Evolutionary conservation across 1,140 invertebrate species (phyloP), one percentile per base, ranked within the genome.

Genomic region (Neomicropteryx cornuta): DNA sequence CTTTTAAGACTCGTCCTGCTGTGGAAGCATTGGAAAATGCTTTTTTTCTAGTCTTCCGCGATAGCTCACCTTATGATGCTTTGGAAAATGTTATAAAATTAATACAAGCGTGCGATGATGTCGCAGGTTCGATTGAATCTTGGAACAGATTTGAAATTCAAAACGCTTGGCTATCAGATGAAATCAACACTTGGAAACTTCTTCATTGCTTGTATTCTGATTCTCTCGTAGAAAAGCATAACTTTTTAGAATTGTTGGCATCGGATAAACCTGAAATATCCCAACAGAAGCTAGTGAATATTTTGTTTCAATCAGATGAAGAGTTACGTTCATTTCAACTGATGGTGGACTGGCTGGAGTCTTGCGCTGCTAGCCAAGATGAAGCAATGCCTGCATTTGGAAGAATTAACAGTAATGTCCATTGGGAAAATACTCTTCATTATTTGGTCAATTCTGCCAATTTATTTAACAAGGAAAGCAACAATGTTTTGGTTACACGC

Each of bases 281-380:
- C 4, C 53, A 65, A 43, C 57, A 64, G 44, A 54, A 39, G 19
- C 51, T 66, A 39, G 61, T 69, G 1, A 44, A 46, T 21, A 53
- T 52, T 29, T 53, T 71, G 38, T 70, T 67, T 42, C 48, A 55
- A 50, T 57, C 57, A 44, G 79, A 89, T 52, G 57, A 70, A 14
- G 72, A 75, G 18, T 58, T 91, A 6, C 64, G 86, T 41, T 77
- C 89, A 61, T 76, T 81, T 52, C 86, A 92, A 59, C 56, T 92
- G 31, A 78, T 97, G 21, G 79, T 95, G 14, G 90, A 96, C 59
- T 96, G 92, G 91, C 56, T 97, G 20, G 92, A 97, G 62, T 75
- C 78, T 34, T 87, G 81, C 60, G 79, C 83, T 11, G 61, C 76
- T 14, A 84, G 90, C 51, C 71, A 76, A 50, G 75, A 76, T 23